Evolutionary conservation across 2,113 vertebrate species (phyloP).

Genomic region (Pollachius pollachius): DNA sequence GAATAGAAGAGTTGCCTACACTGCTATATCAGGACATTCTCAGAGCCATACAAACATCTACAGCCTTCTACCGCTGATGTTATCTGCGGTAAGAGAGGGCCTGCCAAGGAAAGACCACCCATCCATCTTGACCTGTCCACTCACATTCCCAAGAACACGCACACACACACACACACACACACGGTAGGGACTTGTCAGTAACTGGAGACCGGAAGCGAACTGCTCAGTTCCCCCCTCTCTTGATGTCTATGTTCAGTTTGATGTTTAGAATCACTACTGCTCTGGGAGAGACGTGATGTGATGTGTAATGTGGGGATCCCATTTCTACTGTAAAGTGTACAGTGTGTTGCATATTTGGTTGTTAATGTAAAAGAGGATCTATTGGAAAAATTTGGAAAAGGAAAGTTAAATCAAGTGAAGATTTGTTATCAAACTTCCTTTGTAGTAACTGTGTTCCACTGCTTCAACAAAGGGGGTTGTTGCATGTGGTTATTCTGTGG

Average conservation of each 20-base stretch:
- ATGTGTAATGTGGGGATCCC: no score
- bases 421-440: neutral
- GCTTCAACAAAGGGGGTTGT: neutral
- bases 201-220: conserved; percentile 40
- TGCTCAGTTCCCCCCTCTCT: conserved; percentile 9
- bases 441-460: conserved; percentile 55
- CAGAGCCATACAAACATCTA: neutral
- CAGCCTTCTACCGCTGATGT: neutral
- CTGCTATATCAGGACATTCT: neutral
- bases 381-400: no score
- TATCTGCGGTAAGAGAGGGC: conserved; percentile 7
- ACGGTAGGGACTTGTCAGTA: conserved; percentile 33
- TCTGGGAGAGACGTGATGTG: no score
- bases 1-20: no score
- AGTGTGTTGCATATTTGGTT: no score
- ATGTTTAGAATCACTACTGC: no score
- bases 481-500: neutral
- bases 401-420: no score
- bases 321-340: no score
- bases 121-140: conserved; percentile 27
- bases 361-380: no score
- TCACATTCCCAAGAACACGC: conserved; percentile 45
- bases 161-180: conserved; percentile 17
- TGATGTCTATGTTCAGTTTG: conserved; percentile 56
- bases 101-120: conserved; percentile 35